Evolutionary conservation across 2,888 invertebrate species (phyloP).

Genomic region (Caprella mutica): DNA sequence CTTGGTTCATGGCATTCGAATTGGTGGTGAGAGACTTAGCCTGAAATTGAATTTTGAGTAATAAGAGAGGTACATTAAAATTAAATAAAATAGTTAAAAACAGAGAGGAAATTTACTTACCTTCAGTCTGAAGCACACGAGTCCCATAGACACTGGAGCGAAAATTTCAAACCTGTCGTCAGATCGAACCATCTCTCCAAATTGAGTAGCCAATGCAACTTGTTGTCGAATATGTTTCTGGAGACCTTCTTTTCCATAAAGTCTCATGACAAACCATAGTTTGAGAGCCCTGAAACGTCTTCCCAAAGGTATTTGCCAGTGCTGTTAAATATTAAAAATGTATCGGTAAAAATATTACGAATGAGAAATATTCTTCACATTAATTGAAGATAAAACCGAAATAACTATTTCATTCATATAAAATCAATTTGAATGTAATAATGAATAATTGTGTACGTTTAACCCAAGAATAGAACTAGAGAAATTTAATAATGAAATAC

Average conservation of each 20-base stretch:
- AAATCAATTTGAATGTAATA: neutral
- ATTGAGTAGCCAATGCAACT: constrained; percentile 60
- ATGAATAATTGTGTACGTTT: neutral
- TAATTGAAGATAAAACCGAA: too few relatives aligned
- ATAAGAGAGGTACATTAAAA: too few relatives aligned
- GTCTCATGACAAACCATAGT: constrained; percentile 80
- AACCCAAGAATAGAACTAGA: neutral
- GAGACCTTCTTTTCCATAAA: constrained; percentile 68
- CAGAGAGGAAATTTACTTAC: constrained; percentile 36
- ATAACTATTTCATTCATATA: too few relatives aligned
- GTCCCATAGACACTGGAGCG: constrained; percentile 74
- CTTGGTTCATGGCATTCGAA: constrained; percentile 68
- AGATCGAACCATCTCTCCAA: constrained; percentile 55
- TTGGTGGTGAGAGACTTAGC: too few relatives aligned
- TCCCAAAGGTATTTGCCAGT: constrained; percentile 78
- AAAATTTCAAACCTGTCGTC: constrained; percentile 72
- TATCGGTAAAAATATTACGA: too few relatives aligned
- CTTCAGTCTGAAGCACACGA: constrained; percentile 81
- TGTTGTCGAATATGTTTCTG: constrained; percentile 65
- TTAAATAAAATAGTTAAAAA: neutral
- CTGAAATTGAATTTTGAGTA: too few relatives aligned
- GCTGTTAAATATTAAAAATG: too few relatives aligned
- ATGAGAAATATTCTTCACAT: too few relatives aligned
- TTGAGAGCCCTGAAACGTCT: constrained; percentile 79
- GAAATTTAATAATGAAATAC: constrained; percentile 37